Percentiles rank a stretch among this genome's conserved stretches.
Evolutionary conservation across 1,140 invertebrate species (phyloP).

Genomic region (Drosophila novamexicana): DNA sequence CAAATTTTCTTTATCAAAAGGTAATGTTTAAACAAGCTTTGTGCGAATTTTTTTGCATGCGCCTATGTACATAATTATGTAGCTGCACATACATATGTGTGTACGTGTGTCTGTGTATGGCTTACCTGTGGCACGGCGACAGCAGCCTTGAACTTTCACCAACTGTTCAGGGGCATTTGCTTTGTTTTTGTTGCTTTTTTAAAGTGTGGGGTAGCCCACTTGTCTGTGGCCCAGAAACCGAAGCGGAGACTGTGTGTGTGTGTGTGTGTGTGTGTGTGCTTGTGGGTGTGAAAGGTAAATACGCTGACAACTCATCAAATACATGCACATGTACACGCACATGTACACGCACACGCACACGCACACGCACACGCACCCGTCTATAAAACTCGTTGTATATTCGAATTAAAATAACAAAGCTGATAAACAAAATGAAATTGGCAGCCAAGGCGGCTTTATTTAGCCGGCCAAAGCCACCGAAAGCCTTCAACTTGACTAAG

Average conservation of each 20-base stretch:
- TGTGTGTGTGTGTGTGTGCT: slow-evolving; percentile 26
- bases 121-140: slow-evolving; percentile 37
- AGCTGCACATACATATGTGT: slow-evolving; percentile 1
- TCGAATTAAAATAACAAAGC: slow-evolving; percentile 41
- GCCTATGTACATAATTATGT: slow-evolving; percentile 4
- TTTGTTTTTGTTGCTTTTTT: neutral
- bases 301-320: slow-evolving; percentile 25
- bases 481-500: slow-evolving; percentile 72
- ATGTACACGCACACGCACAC: too few species aligned
- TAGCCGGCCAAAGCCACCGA: slow-evolving; percentile 47
- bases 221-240: slow-evolving; percentile 42
- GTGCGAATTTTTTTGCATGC: slow-evolving; percentile 6
- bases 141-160: slow-evolving; percentile 76
- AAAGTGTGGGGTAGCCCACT: slow-evolving; percentile 41
- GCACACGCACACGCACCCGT: neutral
- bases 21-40: slow-evolving; percentile 40
- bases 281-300: slow-evolving; percentile 47
- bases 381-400: slow-evolving; percentile 23
- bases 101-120: slow-evolving; percentile 6
- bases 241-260: slow-evolving; percentile 4
- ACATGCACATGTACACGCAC: neutral
- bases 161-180: slow-evolving; percentile 38
- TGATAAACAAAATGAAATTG: slow-evolving; percentile 64
- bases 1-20: slow-evolving; percentile 33
- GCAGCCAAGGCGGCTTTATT: slow-evolving; percentile 72